Evolutionary conservation across 2,113 vertebrate genomes (phyloP).

Genomic region (Hippocampus zosterae): DNA sequence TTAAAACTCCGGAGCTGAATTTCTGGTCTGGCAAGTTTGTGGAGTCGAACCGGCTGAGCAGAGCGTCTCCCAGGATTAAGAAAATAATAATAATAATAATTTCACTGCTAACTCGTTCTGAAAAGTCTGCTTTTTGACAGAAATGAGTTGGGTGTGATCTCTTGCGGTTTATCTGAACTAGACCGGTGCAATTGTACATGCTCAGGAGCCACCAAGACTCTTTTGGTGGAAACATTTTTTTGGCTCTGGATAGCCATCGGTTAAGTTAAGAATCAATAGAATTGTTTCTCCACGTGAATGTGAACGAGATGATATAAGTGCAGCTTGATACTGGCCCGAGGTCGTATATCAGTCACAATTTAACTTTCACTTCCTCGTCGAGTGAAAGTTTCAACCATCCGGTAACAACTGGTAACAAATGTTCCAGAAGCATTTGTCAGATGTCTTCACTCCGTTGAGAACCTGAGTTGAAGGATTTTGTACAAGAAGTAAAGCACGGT

Average conservation of each 20-base stretch:
- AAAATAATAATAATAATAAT: background rate
- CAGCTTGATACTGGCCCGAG: conserved; percentile 10
- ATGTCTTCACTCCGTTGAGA: background rate
- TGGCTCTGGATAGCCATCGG: background rate
- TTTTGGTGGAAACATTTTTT: background rate
- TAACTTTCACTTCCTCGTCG: conserved; percentile 48
- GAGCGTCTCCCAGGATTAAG: conserved; percentile 39
- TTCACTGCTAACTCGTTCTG: conserved; percentile 16
- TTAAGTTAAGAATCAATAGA: conserved; percentile 1
- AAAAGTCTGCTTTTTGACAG: background rate
- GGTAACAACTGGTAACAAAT: conserved; percentile 1
- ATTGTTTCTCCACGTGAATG: background rate
- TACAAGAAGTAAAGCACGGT: too few relatives aligned
- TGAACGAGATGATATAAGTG: conserved; percentile 19
- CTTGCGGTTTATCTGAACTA: conserved; percentile 13
- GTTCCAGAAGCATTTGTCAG: background rate
- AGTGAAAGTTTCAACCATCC: conserved; percentile 11
- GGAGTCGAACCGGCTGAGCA: conserved; percentile 41
- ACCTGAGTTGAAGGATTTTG: too few relatives aligned
- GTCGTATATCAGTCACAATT: conserved; percentile 25
- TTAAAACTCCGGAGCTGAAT: conserved; percentile 37
- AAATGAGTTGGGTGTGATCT: background rate
- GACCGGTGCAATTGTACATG: background rate
- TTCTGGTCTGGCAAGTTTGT: conserved; percentile 52
- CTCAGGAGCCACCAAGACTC: background rate